Evolutionary conservation across 2,113 vertebrate species (phyloP), one percentile per base, ranked within the genome.

Genomic region (Corythaixoides concolor): DNA sequence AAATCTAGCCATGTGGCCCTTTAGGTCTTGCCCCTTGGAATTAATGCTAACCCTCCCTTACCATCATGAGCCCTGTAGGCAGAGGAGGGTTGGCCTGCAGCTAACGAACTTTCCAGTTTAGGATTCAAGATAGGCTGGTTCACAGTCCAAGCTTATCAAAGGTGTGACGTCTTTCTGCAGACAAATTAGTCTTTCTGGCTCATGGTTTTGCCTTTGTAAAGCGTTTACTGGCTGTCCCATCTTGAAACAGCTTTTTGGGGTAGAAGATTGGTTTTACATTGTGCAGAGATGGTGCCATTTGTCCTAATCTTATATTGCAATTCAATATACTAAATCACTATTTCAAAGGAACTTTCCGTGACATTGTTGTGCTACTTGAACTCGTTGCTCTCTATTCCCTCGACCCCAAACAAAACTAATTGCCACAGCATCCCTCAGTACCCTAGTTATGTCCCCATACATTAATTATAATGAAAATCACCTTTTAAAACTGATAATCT

Each of bases 401-500:
- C 33, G 24, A 43, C 15, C 24, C 37, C 28, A 52, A 45, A 66
- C 8, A 70, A 96, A 85, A 74, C 22, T 30, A 77, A 43, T 43
- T 88, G 53, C 22, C 16, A 81, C 60, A 78, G 41, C 41, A 68
- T 52, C 27, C 22, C 43, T 85, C 32, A 63, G 30, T 35, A 62
- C 11, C 6, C 41, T 21, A 41, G 26, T 59, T 88, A 39, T 37
- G 2, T 64, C 70, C 33, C 26, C 33, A 81, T 63, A 30, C 28
- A 66, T 81, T 75, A 73, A 58, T 67, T 69, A 73, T 67, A 58
- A 94, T 52, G 43, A 78, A 92, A 89, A 89, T 62, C 23, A 93
- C 14, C 12, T 95, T 93, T 93, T 83, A 92, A n/a, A 95, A 73
- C 45, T 56, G 11, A 67, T 81, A 94, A 89, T 52, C 22, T 69